These are phyloP conservation scores for Corella eumyota DNA, from an alignment of 23 tunicate species.

Conservation along the genomic window DNA sequence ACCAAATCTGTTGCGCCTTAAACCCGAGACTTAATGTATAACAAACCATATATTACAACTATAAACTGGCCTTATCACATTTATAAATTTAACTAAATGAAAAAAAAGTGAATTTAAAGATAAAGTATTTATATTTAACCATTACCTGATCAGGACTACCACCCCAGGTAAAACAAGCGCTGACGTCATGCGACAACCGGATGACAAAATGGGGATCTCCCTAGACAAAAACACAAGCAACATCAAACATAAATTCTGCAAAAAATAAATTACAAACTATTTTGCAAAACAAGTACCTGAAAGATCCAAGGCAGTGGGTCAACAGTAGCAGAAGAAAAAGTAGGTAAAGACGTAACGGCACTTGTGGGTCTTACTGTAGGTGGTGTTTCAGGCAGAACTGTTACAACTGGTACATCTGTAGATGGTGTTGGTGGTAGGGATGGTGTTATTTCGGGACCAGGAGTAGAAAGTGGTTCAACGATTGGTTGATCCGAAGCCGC, in stretches of 20 bases:
- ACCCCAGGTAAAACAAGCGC: constrained; percentile 31
- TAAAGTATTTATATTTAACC: not conserved
- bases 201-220: constrained; percentile 45
- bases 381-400: no score
- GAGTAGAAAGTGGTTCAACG: no score
- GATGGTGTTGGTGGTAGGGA: not conserved
- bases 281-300: constrained; percentile 1
- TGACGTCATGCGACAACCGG: constrained; percentile 6
- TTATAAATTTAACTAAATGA: no score
- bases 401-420: no score
- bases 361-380: no score
- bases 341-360: no score
- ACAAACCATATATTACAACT: no score
- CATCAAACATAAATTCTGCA: not conserved
- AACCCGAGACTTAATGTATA: no score
- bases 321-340: no score
- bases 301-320: constrained; percentile 24
- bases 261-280: not conserved
- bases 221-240: constrained; percentile 1
- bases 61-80: no score
- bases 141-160: constrained; percentile 23
- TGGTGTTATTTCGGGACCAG: not conserved
- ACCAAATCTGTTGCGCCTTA: no score
- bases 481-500: constrained; percentile 4
- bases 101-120: no score